Percentiles rank a stretch among this genome's conserved stretches.
These are phyloP conservation scores for Hypselothyrea guttata DNA, from an alignment of 2,888 invertebrate genomes.

Conservation along the genomic window DNA sequence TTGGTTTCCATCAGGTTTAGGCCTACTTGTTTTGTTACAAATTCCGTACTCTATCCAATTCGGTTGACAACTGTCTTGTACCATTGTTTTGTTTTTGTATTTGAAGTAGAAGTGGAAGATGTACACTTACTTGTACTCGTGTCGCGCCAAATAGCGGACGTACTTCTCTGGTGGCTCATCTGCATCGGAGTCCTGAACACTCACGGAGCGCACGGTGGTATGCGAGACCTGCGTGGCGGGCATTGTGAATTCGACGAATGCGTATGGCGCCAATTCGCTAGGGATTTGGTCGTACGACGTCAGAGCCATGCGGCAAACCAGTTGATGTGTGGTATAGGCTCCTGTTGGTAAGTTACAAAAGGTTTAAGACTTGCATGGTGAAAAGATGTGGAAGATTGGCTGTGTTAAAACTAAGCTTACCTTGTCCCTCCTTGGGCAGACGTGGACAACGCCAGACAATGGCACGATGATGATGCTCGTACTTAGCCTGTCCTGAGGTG, in stretches of 20 bases:
- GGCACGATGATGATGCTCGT: slow-evolving; percentile 98
- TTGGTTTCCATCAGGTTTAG: too few relatives aligned
- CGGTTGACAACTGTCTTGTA: too few relatives aligned
- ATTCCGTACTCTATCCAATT: too few relatives aligned
- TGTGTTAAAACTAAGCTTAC: slow-evolving; percentile 83
- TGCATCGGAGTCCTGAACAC: slow-evolving; percentile 92
- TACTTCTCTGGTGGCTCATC: slow-evolving; percentile 98
- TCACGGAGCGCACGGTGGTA: slow-evolving; percentile 96
- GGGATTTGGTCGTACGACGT: slow-evolving; percentile 99
- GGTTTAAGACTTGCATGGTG: too few relatives aligned
- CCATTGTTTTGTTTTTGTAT: neutral
- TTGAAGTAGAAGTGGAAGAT: too few relatives aligned
- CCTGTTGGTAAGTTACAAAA: too few relatives aligned
- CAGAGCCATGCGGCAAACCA: slow-evolving; percentile 96
- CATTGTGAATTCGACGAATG: slow-evolving; percentile 98
- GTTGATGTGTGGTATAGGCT: slow-evolving; percentile 98
- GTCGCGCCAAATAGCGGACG: slow-evolving; percentile 96
- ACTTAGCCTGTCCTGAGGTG: slow-evolving; percentile 98
- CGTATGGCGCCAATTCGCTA: slow-evolving; percentile 93
- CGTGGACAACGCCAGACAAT: slow-evolving; percentile 99
- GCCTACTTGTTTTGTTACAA: too few relatives aligned
- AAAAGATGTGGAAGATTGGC: too few relatives aligned
- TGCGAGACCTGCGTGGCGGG: slow-evolving; percentile 97
- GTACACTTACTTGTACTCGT: slow-evolving; percentile 91
- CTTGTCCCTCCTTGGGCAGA: slow-evolving; percentile 99